Evolutionary conservation across 2,797 vertebrate genomes (phyloP), one percentile per base, ranked within the genome.

Genomic region (Phyllotis vaccarum): DNA sequence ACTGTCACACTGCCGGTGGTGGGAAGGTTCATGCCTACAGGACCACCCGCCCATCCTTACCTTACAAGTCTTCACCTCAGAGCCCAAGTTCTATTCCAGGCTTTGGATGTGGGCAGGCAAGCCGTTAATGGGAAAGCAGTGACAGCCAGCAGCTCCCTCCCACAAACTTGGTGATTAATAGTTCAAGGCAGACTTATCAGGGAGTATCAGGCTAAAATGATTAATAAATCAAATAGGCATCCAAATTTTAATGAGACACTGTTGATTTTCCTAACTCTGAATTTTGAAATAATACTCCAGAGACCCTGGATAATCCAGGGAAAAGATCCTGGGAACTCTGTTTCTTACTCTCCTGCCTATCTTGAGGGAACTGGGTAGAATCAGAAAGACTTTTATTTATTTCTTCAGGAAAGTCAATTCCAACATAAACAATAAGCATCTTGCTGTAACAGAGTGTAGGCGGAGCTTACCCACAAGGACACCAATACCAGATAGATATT

Each of bases 141-240:
- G 27, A 66, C 93, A 94, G 86, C 81, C 1, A 4, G 68, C 78
- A 93, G 74, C 64, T 94, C 62, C 92, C 86, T 93, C 92, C 97
- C 82, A 92, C 74, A 0, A 64, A 82, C 89, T 81, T 0, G 5
- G 87, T 95, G 92, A 89, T 95, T 66, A 94, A 94, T 6, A 87
- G 68, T 86, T 80, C 90, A n/a, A 81, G 91, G 37, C 79, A 86
- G 62, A 87, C 49, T 70, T 68, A 60, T 68, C 43, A 17, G 86
- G 66, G 90, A 93, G 22, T 60, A 86, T 86, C 74, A 95, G 66
- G 91, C 89, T 5, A 64, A 49, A 64, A 68, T 93, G 90, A 96
- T 87, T 91, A 91, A 95, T 34, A 91, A 94, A 80, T 94, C 92
- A 17, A 64, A 68, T 11, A 34, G 89, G 68, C 74, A 46, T 86